A percentile compares a stretch with the other conserved stretches of the same genome.
Evolutionary conservation across 2,888 invertebrate genomes (phyloP).

Genomic region (Villa cingulata): DNA sequence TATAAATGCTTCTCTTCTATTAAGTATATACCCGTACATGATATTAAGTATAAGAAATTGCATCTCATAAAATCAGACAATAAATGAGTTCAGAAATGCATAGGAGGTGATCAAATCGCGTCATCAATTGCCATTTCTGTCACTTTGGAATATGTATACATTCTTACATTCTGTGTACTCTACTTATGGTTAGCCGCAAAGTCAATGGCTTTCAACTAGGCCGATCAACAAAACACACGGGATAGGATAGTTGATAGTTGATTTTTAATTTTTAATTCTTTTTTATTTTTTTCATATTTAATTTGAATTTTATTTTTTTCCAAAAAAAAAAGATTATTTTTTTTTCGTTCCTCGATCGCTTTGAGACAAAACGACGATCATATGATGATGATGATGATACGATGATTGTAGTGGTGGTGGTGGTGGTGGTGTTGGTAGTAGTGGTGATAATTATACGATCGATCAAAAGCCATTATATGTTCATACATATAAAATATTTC

Average conservation of each 20-base stretch:
- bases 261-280: too few species aligned
- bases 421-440: background rate
- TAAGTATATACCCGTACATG: too few species aligned
- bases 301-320: too few species aligned
- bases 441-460: background rate
- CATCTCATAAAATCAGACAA: background rate
- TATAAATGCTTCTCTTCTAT: background rate
- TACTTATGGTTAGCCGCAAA: background rate
- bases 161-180: too few species aligned
- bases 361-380: background rate
- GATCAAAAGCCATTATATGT: too few species aligned
- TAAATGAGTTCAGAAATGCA: background rate
- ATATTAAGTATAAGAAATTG: background rate
- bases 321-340: background rate
- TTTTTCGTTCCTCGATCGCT: background rate
- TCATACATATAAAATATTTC: too few species aligned
- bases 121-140: slow-evolving; percentile 7
- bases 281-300: background rate
- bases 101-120: background rate
- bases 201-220: slow-evolving; percentile 8
- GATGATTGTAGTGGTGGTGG: too few species aligned
- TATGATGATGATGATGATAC: too few species aligned
- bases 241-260: too few species aligned
- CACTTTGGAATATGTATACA: too few species aligned
- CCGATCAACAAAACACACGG: background rate